Evolutionary conservation across 2,797 vertebrate genomes (phyloP).

Genomic region (Gastrophryne carolinensis): DNA sequence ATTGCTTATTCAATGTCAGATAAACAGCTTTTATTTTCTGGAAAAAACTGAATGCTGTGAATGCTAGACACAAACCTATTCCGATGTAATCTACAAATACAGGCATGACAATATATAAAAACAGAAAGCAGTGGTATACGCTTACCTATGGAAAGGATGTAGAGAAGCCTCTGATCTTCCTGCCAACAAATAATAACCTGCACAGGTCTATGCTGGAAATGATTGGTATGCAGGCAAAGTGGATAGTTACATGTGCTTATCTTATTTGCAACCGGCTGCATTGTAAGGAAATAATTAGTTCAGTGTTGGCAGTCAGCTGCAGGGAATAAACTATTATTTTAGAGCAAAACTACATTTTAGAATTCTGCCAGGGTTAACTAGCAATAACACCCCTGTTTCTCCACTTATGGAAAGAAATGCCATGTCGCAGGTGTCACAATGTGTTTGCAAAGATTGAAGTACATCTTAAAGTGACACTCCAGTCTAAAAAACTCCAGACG

Average conservation of each 20-base stretch:
- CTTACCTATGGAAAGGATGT: background rate
- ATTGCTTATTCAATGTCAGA: too few species aligned
- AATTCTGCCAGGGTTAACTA: background rate
- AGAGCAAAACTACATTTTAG: background rate
- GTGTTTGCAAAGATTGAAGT: background rate
- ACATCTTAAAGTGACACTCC: background rate
- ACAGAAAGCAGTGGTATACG: background rate
- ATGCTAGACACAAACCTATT: background rate
- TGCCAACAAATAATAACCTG: constrained; percentile 30
- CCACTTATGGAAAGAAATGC: background rate
- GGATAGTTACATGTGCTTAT: constrained; percentile 49
- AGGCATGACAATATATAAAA: background rate
- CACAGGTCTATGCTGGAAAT: constrained; percentile 52
- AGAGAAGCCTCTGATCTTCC: background rate
- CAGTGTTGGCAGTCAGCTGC: background rate
- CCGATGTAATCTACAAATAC: background rate
- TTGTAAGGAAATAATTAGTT: constrained; percentile 37
- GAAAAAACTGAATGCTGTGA: background rate
- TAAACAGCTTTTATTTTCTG: too few species aligned
- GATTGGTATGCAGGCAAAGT: constrained; percentile 53
- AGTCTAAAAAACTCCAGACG: too few species aligned
- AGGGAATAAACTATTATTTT: background rate
- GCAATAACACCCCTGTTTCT: background rate
- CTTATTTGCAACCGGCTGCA: constrained; percentile 39
- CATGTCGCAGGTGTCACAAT: background rate